These are phyloP conservation scores for Falco berigora DNA, from an alignment of 2,797 vertebrate genomes.

Conservation along the genomic window DNA sequence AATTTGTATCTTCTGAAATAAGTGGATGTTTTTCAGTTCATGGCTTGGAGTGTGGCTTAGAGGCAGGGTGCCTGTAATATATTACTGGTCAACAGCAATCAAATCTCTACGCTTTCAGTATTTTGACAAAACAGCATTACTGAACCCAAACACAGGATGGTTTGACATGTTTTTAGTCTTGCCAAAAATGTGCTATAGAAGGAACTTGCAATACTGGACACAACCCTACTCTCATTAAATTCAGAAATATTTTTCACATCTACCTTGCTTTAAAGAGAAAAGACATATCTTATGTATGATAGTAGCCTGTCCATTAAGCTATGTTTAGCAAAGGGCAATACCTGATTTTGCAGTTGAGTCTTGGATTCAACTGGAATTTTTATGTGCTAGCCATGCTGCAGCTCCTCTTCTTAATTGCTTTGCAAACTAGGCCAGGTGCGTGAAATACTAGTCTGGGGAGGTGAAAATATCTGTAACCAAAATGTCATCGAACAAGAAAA, in stretches of 20 bases:
- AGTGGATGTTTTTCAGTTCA: background rate
- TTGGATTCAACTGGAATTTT: background rate
- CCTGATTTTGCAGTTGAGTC: background rate
- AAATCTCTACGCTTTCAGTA: background rate
- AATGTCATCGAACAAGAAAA: background rate
- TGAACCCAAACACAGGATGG: accelerated
- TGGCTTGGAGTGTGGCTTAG: background rate
- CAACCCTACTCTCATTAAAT: background rate
- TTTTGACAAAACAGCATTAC: background rate
- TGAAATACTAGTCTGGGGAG: background rate
- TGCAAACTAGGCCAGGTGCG: background rate
- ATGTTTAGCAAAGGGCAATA: background rate
- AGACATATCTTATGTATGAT: background rate
- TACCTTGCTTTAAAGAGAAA: background rate
- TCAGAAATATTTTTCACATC: background rate
- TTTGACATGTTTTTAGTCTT: background rate
- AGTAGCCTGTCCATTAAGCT: background rate
- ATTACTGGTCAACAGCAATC: background rate
- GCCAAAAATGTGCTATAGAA: background rate
- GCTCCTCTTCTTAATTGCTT: background rate
- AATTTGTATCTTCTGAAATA: background rate
- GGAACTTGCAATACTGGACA: background rate
- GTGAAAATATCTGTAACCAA: background rate
- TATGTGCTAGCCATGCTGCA: background rate
- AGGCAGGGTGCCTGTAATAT: background rate